Evolutionary conservation across 1,140 invertebrate species (phyloP).

Genomic region (Geopemphigus sp.): DNA sequence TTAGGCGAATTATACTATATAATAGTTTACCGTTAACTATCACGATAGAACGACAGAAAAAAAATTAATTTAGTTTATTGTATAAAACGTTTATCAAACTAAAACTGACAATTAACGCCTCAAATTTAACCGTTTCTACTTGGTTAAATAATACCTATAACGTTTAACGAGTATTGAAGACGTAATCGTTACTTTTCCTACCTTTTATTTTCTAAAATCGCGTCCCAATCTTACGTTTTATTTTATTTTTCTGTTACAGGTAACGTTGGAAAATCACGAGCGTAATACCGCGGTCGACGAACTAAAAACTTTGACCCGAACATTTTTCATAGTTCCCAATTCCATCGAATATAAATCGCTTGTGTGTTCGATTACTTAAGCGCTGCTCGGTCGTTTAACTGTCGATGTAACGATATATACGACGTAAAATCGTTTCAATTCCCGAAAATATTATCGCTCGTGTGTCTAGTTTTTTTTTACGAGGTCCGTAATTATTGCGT

Average conservation of each 20-base stretch:
- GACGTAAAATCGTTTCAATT: constrained; percentile 2
- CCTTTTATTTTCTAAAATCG: not conserved
- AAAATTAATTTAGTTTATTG: too few species aligned
- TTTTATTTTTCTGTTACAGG: constrained; percentile 40
- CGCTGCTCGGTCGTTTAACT: constrained; percentile 18
- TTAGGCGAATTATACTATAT: too few species aligned
- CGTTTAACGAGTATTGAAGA: not conserved
- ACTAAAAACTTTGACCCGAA: not conserved
- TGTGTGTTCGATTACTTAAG: constrained; percentile 32
- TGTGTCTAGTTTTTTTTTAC: too few species aligned
- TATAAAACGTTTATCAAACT: too few species aligned
- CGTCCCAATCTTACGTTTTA: not conserved
- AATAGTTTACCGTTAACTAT: too few species aligned
- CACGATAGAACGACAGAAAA: too few species aligned
- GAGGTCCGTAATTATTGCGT: not conserved
- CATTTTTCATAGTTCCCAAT: constrained; percentile 33
- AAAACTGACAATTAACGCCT: too few species aligned
- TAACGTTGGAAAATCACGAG: constrained; percentile 32
- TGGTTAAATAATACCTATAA: not conserved
- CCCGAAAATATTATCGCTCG: constrained; percentile 32
- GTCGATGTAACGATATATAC: constrained; percentile 12
- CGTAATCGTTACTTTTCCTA: constrained; percentile 5
- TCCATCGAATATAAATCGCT: constrained; percentile 23
- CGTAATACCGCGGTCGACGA: not conserved
- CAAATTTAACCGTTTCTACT: not conserved